Evolutionary conservation across 2,888 invertebrate genomes (phyloP).

Genomic region (Chesias legatella): DNA sequence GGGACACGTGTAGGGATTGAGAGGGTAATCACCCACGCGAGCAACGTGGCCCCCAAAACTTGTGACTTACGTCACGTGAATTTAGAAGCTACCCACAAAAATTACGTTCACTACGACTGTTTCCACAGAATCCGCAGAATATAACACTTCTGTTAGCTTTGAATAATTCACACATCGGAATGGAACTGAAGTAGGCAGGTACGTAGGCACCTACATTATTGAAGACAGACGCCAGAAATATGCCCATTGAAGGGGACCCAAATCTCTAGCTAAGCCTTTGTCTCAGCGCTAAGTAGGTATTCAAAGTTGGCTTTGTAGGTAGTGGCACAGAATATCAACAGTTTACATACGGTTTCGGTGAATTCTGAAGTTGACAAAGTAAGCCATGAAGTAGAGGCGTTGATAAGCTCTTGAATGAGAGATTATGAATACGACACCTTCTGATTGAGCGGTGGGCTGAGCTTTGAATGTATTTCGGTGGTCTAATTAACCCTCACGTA

Average conservation of each 20-base stretch:
- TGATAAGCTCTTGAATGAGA: too few relatives aligned
- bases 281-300: conserved; percentile 14
- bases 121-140: conserved; percentile 27
- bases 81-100: too few relatives aligned
- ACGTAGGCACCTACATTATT: conserved; percentile 25
- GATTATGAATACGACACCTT: too few relatives aligned
- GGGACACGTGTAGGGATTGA: too few relatives aligned
- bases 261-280: conserved; percentile 12
- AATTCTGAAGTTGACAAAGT: conserved; percentile 3
- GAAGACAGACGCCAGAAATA: conserved; percentile 18
- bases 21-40: too few relatives aligned
- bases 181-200: conserved; percentile 25
- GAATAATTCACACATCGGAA: conserved; percentile 32
- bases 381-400: background rate
- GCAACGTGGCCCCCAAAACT: too few relatives aligned
- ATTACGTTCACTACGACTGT: conserved; percentile 5
- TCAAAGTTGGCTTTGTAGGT: conserved; percentile 13
- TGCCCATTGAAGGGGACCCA: conserved; percentile 11
- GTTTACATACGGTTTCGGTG: conserved; percentile 1
- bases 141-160: conserved; percentile 26
- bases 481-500: too few relatives aligned
- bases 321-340: background rate
- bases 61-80: too few relatives aligned
- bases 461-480: too few relatives aligned
- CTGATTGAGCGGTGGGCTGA: too few relatives aligned